Conservation (phyloP, 1,140 invertebrate species). For the Cyclina sinensis region DNA sequence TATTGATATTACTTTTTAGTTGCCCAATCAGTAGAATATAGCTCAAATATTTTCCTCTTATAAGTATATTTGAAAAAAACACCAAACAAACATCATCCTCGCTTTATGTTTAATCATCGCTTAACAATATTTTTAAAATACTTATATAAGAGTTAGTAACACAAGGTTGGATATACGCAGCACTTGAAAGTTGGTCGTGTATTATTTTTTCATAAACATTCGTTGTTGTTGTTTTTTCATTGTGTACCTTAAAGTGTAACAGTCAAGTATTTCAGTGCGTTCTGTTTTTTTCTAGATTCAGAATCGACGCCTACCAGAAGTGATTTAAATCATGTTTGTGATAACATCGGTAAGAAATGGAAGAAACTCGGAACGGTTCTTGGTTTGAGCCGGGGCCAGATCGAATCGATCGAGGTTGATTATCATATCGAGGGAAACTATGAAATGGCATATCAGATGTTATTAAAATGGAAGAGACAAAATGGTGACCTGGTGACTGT, state of each 20-base stretch:
- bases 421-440: constrained; percentile 40
- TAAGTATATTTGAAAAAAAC: no score
- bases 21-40: no score
- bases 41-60: no score
- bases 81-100: no score
- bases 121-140: no score
- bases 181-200: no score
- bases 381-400: constrained; percentile 4
- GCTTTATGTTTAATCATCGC: no score
- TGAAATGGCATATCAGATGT: constrained; percentile 54
- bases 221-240: neutral
- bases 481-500: constrained; percentile 19
- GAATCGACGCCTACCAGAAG: neutral
- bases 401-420: constrained; percentile 42
- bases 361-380: neutral
- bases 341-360: constrained; percentile 42
- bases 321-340: constrained; percentile 42
- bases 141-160: no score
- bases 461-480: constrained; percentile 41
- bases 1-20: no score
- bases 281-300: constrained; percentile 28
- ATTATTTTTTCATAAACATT: neutral
- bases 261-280: neutral
- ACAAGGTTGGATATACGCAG: no score
- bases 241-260: neutral